Evolutionary conservation across 2,888 invertebrate species (phyloP).

Genomic region (Tupiocoris notatus): DNA sequence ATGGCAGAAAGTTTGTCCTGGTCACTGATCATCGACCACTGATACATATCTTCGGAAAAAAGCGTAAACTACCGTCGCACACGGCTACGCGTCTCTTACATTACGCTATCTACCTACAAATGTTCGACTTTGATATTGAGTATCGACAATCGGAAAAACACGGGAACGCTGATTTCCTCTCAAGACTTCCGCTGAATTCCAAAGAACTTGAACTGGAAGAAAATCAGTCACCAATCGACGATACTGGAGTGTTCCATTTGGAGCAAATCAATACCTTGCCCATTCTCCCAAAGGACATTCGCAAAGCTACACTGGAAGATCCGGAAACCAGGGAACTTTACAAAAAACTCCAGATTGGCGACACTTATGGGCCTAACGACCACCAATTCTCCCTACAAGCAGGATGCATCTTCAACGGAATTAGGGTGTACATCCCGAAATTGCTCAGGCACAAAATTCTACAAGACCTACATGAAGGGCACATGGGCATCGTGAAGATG

Average conservation of each 20-base stretch:
- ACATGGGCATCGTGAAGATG: constrained; percentile 19
- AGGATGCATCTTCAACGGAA: constrained; percentile 24
- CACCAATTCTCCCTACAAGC: background rate
- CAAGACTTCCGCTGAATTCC: no score
- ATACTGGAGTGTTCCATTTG: constrained; percentile 3
- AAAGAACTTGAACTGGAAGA: constrained; percentile 21
- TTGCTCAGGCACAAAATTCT: no score
- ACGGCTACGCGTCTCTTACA: constrained; percentile 15
- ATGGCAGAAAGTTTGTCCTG: no score
- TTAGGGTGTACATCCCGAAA: constrained; percentile 17
- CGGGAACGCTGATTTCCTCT: constrained; percentile 36
- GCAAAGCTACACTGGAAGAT: background rate
- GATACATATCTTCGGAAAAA: constrained; percentile 23
- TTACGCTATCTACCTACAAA: constrained; percentile 35
- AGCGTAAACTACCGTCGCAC: constrained; percentile 6
- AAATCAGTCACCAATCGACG: background rate
- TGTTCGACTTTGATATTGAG: constrained; percentile 32
- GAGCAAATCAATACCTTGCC: constrained; percentile 13
- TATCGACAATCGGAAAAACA: constrained; percentile 15
- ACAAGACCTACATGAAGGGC: no score
- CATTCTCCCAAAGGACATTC: background rate
- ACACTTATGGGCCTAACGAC: background rate
- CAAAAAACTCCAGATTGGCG: constrained; percentile 1
- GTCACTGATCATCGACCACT: no score
- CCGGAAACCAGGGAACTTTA: background rate